A percentile compares a stretch with the other conserved stretches of the same genome.
phyloP scores from a whole-genome alignment of 1,140 invertebrate genomes.

The Anadara kagoshimensis region DNA sequence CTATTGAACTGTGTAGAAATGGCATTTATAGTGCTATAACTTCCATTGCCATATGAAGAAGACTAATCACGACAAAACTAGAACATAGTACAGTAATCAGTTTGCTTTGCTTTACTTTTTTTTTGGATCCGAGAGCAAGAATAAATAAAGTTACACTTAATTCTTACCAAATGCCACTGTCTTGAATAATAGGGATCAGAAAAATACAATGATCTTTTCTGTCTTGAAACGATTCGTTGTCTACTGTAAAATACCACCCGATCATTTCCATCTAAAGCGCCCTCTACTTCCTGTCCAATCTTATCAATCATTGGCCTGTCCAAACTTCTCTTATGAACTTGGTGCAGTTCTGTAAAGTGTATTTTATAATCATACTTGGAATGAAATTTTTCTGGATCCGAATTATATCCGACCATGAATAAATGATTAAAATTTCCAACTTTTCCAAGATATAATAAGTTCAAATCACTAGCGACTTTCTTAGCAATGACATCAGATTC shows the following conservation, averaged over 20 bases:
- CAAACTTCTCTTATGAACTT: conserved; percentile 2
- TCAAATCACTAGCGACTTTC: conserved; percentile 8
- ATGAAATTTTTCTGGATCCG: not conserved
- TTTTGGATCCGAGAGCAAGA: too few species aligned
- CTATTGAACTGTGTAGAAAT: too few species aligned
- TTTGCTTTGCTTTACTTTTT: too few species aligned
- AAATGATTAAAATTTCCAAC: conserved; percentile 17
- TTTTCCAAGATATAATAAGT: conserved; percentile 11
- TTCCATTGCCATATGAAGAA: too few species aligned
- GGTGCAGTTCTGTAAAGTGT: not conserved
- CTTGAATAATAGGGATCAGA: conserved; percentile 60
- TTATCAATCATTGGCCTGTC: not conserved
- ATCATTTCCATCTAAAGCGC: conserved; percentile 46
- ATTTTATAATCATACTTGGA: not conserved
- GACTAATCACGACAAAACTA: too few species aligned
- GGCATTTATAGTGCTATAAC: too few species aligned
- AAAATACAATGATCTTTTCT: conserved; percentile 55
- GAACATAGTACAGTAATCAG: too few species aligned
- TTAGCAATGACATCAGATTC: not conserved
- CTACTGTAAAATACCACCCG: conserved; percentile 60
- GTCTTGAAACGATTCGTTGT: conserved; percentile 51
- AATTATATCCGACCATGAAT: conserved; percentile 18
- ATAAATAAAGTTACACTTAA: too few species aligned
- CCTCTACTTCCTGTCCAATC: conserved; percentile 35
- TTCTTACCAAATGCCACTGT: conserved; percentile 70